Conservation (phyloP, 64 coral and sea anemone genomes). For the Trachythela sp. region DNA sequence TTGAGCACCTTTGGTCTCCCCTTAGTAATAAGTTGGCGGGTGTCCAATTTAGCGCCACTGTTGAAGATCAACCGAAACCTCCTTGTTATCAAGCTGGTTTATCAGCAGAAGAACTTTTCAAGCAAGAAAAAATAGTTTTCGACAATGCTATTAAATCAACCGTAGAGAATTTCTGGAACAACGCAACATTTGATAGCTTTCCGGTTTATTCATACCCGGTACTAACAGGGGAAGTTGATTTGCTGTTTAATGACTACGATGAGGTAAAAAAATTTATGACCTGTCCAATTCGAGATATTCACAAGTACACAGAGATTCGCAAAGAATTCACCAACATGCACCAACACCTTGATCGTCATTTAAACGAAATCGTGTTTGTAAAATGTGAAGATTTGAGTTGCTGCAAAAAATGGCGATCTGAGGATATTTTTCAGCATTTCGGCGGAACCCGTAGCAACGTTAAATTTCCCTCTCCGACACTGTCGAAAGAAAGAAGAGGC, state of each 20-base stretch:
- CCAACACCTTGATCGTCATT: slow-evolving; percentile 5
- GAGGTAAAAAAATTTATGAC: slow-evolving; percentile 10
- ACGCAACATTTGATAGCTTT: background rate
- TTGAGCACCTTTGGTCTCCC: slow-evolving; percentile 34
- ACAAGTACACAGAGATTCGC: background rate
- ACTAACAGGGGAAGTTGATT: background rate
- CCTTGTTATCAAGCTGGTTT: background rate
- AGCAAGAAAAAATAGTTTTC: background rate
- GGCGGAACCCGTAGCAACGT: background rate
- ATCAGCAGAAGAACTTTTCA: background rate
- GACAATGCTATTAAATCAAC: background rate
- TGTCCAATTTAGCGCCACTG: background rate
- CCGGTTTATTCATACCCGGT: background rate
- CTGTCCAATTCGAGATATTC: background rate
- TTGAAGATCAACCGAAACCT: background rate
- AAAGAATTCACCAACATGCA: background rate
- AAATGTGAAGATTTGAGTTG: background rate
- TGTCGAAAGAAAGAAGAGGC: background rate
- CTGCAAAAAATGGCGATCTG: background rate
- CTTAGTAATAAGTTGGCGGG: slow-evolving; percentile 15
- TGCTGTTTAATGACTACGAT: background rate
- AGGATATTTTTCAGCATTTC: background rate
- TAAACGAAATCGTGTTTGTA: slow-evolving; percentile 11
- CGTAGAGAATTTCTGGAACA: background rate
- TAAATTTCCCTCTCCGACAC: background rate